Base-by-base conservation (phyloP, 2,113 vertebrate genomes). In the Oryzias celebensis region DNA sequence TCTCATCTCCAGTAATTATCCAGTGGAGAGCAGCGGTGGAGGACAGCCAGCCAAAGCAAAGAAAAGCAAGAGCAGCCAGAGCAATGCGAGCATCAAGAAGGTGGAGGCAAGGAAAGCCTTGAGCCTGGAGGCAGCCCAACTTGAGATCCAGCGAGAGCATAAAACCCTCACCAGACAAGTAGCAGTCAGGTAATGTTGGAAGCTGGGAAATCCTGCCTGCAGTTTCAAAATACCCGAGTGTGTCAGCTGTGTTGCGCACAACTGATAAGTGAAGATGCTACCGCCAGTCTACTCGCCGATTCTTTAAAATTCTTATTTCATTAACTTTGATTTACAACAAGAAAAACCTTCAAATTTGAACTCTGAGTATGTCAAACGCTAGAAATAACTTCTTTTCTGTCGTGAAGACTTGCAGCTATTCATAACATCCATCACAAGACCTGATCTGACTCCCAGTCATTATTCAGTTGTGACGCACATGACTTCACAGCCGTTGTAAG, bases 111-210 rank as follows among this genome's bases (percentile, higher is more conserved):
- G 87, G 77, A 93, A 81, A 67, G 87, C 92, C n/a, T 71, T 85
- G 59, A 96, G 93, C 69, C 62, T 95, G 65, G 93, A 95, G 68
- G 91, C 93, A 1, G 70, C 77, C 7, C 87, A 84, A 77, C 79
- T 87, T 0, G 85, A 75, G 60, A 14, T 84, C 50, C 82, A 90
- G 60, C 82, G 84, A 2, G 68, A n/a, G 47, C 73, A 60, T 51
- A 89, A 80, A 62, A 71, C 72, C 62, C 59, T 85, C 31, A 60
- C 52, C 64, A 82, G 75, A 62, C 83, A 75, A 73, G 63, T 23
- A 3, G 49, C 82, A 4, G 12, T 80, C 77, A 84, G 88, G 89
- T 91, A 68, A 1, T 75, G 48, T 5, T 4, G 49, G 8, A 50
- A 14, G 42, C 1, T 0, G 5, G 0, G 0, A 17, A 10, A 48